Conservation (phyloP, 2,888 invertebrate genomes). For the Nesidiocoris tenuis region DNA sequence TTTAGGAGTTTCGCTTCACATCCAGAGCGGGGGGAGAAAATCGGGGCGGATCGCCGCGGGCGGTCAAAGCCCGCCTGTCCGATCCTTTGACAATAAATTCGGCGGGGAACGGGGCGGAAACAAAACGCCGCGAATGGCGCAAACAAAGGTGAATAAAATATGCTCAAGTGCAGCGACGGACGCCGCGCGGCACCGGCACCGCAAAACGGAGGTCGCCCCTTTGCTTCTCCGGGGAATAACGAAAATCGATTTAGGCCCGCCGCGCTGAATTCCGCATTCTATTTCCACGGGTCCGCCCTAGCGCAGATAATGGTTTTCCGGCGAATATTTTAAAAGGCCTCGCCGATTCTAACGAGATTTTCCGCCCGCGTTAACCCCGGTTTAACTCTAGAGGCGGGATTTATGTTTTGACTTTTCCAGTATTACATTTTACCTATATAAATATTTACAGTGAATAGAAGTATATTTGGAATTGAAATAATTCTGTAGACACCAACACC, state of each 20-base stretch:
- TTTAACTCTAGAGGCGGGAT: too few relatives aligned
- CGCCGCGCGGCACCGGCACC: background rate
- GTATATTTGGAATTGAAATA: too few relatives aligned
- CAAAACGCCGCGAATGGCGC: background rate
- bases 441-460: slow-evolving; percentile 54
- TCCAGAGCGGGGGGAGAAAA: too few relatives aligned
- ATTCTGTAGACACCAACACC: too few relatives aligned
- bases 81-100: background rate
- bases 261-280: background rate
- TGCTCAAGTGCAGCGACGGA: background rate
- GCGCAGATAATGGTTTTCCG: background rate
- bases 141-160: background rate
- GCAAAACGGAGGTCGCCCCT: background rate
- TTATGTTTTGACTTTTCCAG: background rate
- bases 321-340: background rate
- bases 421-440: background rate
- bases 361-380: background rate
- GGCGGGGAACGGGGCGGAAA: background rate
- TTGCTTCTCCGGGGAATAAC: background rate
- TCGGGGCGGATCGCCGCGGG: too few relatives aligned
- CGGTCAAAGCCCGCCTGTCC: too few relatives aligned
- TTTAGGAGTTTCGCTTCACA: too few relatives aligned
- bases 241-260: background rate
- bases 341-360: background rate
- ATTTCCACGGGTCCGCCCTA: background rate